phyloP scores from a whole-genome alignment of 2,888 invertebrate species.

The Steinernema scapterisci region DNA sequence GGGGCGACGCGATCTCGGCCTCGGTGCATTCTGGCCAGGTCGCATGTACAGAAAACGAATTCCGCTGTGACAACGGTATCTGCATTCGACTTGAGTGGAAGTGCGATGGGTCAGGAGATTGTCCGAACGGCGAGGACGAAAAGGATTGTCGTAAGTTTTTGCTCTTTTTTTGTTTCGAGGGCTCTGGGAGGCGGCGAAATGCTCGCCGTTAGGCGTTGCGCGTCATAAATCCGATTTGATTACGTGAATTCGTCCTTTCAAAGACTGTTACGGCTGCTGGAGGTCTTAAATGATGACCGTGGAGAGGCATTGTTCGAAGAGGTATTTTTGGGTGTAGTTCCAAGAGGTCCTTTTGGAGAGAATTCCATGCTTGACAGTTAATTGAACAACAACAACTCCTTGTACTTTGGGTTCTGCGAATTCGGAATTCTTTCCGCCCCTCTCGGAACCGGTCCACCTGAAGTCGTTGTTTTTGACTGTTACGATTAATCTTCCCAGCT shows the following conservation, averaged over 20 bases:
- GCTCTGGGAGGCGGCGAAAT: background rate
- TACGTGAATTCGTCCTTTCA: background rate
- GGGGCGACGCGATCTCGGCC: background rate
- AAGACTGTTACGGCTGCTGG: background rate
- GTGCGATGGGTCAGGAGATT: conserved; percentile 74
- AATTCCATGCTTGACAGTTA: no score
- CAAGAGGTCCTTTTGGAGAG: no score
- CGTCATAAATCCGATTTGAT: conserved; percentile 25
- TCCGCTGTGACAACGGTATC: conserved; percentile 75
- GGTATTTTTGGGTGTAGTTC: no score
- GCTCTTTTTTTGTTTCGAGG: background rate
- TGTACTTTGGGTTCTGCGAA: no score
- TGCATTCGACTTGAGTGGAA: conserved; percentile 78
- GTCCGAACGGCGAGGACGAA: conserved; percentile 70
- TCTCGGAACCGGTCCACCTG: background rate
- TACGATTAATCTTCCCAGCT: background rate
- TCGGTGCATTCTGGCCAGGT: conserved; percentile 38
- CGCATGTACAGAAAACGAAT: conserved; percentile 66
- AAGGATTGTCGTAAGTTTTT: conserved; percentile 62
- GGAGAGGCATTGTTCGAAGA: background rate
- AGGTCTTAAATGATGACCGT: background rate
- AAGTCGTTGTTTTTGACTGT: background rate
- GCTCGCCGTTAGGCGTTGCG: background rate
- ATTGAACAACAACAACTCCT: no score
- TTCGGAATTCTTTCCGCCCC: no score